Conservation (phyloP, 2,888 invertebrate genomes). For the Drosophila formosana region DNA sequence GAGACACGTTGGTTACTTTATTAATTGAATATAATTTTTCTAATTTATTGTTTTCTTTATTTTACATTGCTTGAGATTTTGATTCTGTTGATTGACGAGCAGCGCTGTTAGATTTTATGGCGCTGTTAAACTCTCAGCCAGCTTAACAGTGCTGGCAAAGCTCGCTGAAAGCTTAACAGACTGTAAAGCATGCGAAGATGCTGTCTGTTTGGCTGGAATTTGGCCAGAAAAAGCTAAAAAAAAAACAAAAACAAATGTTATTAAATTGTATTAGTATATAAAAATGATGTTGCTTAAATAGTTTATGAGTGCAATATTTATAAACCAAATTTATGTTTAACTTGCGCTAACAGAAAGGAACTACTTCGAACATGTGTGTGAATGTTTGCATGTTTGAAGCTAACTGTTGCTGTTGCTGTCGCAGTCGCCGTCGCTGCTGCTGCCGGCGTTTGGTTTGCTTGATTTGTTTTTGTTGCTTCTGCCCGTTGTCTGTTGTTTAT, state of each 20-base stretch:
- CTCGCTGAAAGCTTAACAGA: constrained; percentile 4
- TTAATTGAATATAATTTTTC: background rate
- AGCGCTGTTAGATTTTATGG: constrained; percentile 9
- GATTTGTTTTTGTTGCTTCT: constrained; percentile 50
- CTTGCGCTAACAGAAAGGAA: background rate
- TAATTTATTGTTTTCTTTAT: constrained; percentile 1
- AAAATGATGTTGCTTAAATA: background rate
- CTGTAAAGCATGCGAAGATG: constrained; percentile 38
- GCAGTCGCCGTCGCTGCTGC: constrained; percentile 18
- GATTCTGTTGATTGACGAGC: background rate
- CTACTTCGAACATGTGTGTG: background rate
- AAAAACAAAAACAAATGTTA: background rate
- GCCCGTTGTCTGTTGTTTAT: constrained; percentile 45
- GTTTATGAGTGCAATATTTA: background rate
- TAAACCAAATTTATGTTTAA: background rate
- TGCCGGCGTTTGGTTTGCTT: constrained; percentile 37
- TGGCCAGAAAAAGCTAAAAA: constrained; percentile 18
- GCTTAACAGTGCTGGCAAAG: constrained; percentile 39
- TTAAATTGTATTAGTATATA: background rate
- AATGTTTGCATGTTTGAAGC: constrained; percentile 16
- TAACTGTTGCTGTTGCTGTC: constrained; percentile 44
- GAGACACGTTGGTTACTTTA: background rate
- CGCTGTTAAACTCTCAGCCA: constrained; percentile 20
- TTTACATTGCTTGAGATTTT: background rate
- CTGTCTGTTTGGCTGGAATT: constrained; percentile 5